Conservation (phyloP, 64 coral and sea anemone genomes). For the Orbicella faveolata region DNA sequence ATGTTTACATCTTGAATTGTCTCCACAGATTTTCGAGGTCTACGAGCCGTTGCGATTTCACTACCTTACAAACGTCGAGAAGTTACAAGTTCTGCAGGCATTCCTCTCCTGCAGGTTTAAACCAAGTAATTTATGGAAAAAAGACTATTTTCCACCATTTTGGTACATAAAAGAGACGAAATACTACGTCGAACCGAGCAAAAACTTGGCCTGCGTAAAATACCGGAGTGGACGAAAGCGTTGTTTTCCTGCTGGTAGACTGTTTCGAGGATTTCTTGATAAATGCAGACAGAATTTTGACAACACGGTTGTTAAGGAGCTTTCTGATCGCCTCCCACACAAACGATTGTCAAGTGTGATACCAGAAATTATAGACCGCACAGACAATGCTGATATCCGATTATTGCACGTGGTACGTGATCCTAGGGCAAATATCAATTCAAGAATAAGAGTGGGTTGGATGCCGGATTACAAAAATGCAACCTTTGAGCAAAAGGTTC, state of each 20-base stretch:
- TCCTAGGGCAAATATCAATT: constrained; percentile 21
- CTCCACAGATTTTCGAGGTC: constrained; percentile 20
- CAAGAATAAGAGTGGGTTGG: constrained; percentile 11
- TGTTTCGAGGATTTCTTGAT: neutral
- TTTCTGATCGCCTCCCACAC: neutral
- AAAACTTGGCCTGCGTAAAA: neutral
- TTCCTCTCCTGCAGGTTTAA: constrained; percentile 3
- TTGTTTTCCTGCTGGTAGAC: neutral
- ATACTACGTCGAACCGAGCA: neutral
- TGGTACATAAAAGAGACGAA: neutral
- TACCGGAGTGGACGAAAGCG: neutral
- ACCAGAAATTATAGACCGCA: neutral
- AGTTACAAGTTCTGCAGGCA: neutral
- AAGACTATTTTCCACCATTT: constrained; percentile 26
- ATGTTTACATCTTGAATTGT: neutral
- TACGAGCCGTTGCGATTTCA: constrained; percentile 15
- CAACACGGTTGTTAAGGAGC: constrained; percentile 13
- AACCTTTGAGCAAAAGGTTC: constrained; percentile 12
- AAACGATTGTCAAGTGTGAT: neutral
- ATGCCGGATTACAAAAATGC: constrained; percentile 1
- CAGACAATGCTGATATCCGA: neutral
- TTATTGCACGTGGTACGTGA: constrained; percentile 27
- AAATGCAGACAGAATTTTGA: neutral
- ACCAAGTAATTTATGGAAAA: neutral
- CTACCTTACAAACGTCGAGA: neutral